Conservation (phyloP, 2,888 invertebrate species). For the Corbicula japonica region DNA sequence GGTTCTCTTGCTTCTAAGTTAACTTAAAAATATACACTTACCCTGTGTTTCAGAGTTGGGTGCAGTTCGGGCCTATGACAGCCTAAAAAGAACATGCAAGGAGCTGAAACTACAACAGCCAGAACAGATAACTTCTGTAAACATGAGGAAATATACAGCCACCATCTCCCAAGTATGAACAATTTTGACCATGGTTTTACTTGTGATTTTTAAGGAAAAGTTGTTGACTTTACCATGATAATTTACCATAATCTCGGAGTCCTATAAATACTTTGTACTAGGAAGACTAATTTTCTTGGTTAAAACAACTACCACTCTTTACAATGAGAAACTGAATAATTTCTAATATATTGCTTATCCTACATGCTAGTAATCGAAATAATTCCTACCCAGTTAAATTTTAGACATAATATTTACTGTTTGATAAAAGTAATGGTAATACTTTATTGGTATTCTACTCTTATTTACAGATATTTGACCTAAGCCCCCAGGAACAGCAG, state of each 20-base stretch:
- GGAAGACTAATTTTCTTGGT: not conserved
- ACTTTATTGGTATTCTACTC: not conserved
- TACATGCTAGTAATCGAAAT: not conserved
- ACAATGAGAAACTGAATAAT: not conserved
- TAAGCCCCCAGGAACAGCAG: slow-evolving; percentile 17
- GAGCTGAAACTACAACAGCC: slow-evolving; percentile 29
- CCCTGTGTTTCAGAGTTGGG: slow-evolving; percentile 33
- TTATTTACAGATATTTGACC: slow-evolving; percentile 42
- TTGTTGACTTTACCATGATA: not conserved
- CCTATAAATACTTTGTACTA: not conserved
- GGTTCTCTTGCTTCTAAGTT: too few species aligned
- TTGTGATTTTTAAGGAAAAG: not conserved
- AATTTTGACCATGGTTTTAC: not conserved
- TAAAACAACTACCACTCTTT: not conserved
- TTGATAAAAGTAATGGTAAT: not conserved
- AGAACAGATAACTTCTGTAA: slow-evolving; percentile 45
- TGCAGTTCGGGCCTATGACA: slow-evolving; percentile 39
- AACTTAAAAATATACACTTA: not conserved
- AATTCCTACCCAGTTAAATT: not conserved
- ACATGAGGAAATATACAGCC: slow-evolving; percentile 41
- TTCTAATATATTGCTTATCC: not conserved
- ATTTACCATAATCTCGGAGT: not conserved
- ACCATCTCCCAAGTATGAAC: slow-evolving; percentile 41
- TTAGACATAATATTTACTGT: not conserved
- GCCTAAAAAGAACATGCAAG: slow-evolving; percentile 38